Percentiles rank a stretch among this genome's conserved stretches.
phyloP scores from a whole-genome alignment of 1,140 invertebrate genomes.

The Trinorchestia longiramus region DNA sequence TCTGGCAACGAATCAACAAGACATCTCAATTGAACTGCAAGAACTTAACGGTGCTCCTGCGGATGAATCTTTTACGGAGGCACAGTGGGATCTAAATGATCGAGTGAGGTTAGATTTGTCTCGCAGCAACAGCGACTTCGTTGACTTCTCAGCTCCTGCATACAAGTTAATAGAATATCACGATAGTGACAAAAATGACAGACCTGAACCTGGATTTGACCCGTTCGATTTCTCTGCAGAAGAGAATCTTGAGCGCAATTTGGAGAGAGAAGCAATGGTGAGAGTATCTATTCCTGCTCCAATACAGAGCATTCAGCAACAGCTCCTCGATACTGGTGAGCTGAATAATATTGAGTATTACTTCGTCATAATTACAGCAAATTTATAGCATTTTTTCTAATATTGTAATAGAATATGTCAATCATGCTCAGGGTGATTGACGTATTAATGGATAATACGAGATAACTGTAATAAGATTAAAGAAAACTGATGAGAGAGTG shows the following conservation, averaged over 20 bases:
- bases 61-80: background rate
- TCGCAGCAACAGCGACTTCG: background rate
- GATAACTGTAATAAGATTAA: background rate
- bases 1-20: background rate
- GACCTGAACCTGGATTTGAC: background rate
- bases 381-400: background rate
- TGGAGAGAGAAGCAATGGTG: background rate
- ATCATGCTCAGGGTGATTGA: background rate
- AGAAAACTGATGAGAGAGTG: background rate
- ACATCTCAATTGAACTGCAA: background rate
- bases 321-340: background rate
- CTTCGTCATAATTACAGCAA: background rate
- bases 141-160: background rate
- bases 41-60: background rate
- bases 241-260: background rate
- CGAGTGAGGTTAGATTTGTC: background rate
- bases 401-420: background rate
- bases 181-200: background rate
- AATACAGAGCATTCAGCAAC: background rate
- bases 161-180: slow-evolving; percentile 21
- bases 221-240: background rate
- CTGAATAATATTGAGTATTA: background rate
- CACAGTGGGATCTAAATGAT: background rate
- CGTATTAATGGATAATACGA: background rate
- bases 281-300: background rate